Evolutionary conservation across 2,888 invertebrate genomes (phyloP).

Genomic region (Drosophila putrida): DNA sequence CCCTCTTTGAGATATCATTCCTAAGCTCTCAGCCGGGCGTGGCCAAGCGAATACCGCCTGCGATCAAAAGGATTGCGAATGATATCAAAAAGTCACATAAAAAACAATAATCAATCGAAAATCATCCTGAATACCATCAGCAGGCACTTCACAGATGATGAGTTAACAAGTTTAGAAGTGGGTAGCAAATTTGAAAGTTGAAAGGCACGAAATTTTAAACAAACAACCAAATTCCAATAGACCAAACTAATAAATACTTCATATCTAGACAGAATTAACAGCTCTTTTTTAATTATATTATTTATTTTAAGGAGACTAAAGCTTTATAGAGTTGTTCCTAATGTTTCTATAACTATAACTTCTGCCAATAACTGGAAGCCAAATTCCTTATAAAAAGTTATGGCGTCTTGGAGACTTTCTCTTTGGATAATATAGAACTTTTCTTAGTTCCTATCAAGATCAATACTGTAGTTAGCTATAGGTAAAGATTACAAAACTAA

Average conservation of each 20-base stretch:
- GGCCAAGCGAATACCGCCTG: conserved; percentile 71
- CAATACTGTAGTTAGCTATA: no score
- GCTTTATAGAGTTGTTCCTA: no score
- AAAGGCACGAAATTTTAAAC: background rate
- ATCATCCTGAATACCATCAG: background rate
- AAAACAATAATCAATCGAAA: conserved; percentile 16
- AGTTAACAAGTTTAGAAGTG: conserved; percentile 10
- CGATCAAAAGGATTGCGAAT: conserved; percentile 67
- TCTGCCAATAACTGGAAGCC: no score
- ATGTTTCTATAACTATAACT: no score
- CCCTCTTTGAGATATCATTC: conserved; percentile 81
- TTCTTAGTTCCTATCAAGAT: no score
- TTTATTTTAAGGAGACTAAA: background rate
- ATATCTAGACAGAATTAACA: conserved; percentile 5
- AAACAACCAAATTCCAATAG: conserved; percentile 17
- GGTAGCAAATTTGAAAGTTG: conserved; percentile 15
- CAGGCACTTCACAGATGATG: conserved; percentile 1
- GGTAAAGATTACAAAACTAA: no score
- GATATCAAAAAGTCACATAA: conserved; percentile 63
- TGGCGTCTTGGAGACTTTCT: no score
- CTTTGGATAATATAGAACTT: no score
- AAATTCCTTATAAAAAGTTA: no score
- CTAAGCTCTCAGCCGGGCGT: conserved; percentile 74
- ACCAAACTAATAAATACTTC: conserved; percentile 18
- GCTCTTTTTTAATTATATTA: no score